Base-by-base conservation (phyloP, 2,113 vertebrate genomes). In the Clupea harengus region DNA sequence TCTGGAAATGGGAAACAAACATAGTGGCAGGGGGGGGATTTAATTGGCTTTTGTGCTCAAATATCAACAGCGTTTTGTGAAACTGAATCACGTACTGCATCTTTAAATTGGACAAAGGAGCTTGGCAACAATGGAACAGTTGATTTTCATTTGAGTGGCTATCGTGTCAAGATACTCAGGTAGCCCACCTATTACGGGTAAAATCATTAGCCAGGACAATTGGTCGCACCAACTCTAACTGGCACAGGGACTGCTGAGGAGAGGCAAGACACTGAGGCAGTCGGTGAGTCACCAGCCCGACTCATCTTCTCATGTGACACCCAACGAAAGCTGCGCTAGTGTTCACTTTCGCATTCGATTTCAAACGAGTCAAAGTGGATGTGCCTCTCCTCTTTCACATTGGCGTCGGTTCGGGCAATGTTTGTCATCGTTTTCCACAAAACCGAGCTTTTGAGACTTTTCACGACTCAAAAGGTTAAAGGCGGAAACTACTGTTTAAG, bases 401-500 rank as follows among this genome's bases (percentile, higher is more conserved):
- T 78, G 39, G 72, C 13, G 15, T 78, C 15, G 28, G 28, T 78
- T 78, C 72, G 39, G 15, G 72, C 72, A 39, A 17, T 15, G 28
- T 78, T 78, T 78, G 72, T 78, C 72, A 78, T 78, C 72, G 13
- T 78, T 78, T 78, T 18, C 32, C 11, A 39, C 72, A 32, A 67
- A 39, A 32, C 39, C 17, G 11, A 78, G 25, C 28, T 11, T 39
- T 4, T 17, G 28, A 78, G 32, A 78, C 25, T 75, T 75, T 10
- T n/a, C 67, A 75, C 10, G 3, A 39, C 28, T 78, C 72, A 78
- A 39, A 78, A 78, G 72, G 72, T 78, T 32, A 11, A 75, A 75
- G 67, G 25, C 67, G 67, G 67, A 75, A 75, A 75, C 67, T 75
- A 75, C 67, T 75, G 72, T 78, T 78, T 78, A 78, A 78, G 32